Evolutionary conservation across 2,888 invertebrate genomes (phyloP), one percentile per base, ranked within the genome.

Genomic region (Scaptomyza polygonia): DNA sequence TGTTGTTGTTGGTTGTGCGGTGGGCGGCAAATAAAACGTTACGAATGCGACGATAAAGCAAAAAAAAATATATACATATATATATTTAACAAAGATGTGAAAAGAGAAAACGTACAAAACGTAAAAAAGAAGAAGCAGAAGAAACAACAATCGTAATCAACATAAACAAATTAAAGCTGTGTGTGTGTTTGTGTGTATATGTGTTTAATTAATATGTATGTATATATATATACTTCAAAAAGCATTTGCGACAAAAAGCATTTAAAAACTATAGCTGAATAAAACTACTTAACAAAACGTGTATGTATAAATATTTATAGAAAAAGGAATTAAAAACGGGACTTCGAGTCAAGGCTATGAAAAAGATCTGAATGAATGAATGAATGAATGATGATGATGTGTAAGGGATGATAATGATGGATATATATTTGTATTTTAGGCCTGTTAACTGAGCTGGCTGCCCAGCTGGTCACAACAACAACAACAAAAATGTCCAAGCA

Each of bases 11-110:
- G 47, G 49, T 55, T 48, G 49, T 49, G 49, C 49, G 25, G 49
- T 53, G 42, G 39, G 65, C 64, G 52, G 72, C 73, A 73, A 73
- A 73, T 73, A 40, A 73, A 73, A 72, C 73, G 58, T 65, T 73
- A 74, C 74, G 70, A 74, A 74, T 74, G 74, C 74, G 66, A 66
- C 75, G 74, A 59, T 59, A 70, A 65, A 66, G 73, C 74, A 74
- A 49, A 49, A 43, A 25, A n/a, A n/a, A n/a, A n/a, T n/a, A n/a
- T n/a, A n/a, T n/a, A n/a, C n/a, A n/a, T n/a, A 49, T 34, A 73
- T 34, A n/a, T 34, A n/a, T n/a, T 14, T 39, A 65, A 74, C 74
- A 74, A 73, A 73, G 57, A 74, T 63, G 66, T 69, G 74, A 74
- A 74, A 74, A 69, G 74, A 74, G 66, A 68, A 66, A 68, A 73